A percentile compares a stretch with the other conserved stretches of the same genome.
Evolutionary conservation across 2,888 invertebrate species (phyloP).

Genomic region (Ischnus inquisitorius): DNA sequence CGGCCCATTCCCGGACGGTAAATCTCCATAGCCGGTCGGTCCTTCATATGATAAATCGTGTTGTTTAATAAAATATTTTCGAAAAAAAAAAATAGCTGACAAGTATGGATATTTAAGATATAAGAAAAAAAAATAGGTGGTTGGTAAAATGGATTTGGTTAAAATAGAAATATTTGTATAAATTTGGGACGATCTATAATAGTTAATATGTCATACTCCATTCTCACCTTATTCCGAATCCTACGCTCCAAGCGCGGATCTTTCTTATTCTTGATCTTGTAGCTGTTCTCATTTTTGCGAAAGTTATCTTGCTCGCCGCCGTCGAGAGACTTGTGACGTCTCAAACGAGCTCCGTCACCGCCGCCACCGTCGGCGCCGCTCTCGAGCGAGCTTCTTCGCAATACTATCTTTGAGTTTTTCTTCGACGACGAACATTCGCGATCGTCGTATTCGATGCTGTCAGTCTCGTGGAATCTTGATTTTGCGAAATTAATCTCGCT

Average conservation of each 20-base stretch:
- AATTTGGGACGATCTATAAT: not conserved
- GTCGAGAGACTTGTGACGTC: slow-evolving; percentile 87
- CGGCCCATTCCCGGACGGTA: slow-evolving; percentile 96
- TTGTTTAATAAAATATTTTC: slow-evolving; percentile 15
- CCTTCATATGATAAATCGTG: slow-evolving; percentile 85
- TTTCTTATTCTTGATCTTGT: slow-evolving; percentile 86
- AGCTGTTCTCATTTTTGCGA: slow-evolving; percentile 87
- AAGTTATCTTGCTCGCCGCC: slow-evolving; percentile 87
- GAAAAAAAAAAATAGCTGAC: not conserved
- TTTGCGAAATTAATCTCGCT: slow-evolving; percentile 46
- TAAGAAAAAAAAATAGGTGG: slow-evolving; percentile 29
- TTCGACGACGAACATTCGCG: slow-evolving; percentile 72
- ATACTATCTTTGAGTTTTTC: slow-evolving; percentile 77
- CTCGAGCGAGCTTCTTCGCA: slow-evolving; percentile 83
- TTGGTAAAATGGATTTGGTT: slow-evolving; percentile 15
- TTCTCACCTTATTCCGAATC: slow-evolving; percentile 89
- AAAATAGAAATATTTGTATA: slow-evolving; percentile 31
- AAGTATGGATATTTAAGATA: not conserved
- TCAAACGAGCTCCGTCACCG: slow-evolving; percentile 84
- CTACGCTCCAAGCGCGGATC: slow-evolving; percentile 88
- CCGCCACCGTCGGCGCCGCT: slow-evolving; percentile 82
- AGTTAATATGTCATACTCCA: slow-evolving; percentile 48
- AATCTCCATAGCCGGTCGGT: slow-evolving; percentile 95
- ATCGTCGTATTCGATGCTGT: slow-evolving; percentile 63
- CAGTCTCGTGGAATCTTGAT: slow-evolving; percentile 56